phyloP scores from a whole-genome alignment of 2,113 vertebrate genomes.

The Sialia sialis region DNA sequence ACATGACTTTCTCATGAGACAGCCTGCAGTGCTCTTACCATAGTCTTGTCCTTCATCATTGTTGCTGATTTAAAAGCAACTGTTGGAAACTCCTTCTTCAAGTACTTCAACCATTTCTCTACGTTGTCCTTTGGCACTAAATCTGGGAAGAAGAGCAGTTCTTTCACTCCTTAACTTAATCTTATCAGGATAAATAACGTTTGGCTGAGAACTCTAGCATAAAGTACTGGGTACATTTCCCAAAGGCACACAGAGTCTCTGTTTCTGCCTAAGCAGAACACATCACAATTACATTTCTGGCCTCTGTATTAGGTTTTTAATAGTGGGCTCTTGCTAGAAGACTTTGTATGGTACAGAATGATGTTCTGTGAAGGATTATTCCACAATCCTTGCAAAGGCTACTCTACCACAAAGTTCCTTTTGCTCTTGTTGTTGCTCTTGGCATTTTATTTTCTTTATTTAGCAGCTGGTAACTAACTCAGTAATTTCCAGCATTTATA shows the following conservation, averaged over 20 bases:
- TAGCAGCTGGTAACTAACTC: background rate
- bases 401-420: background rate
- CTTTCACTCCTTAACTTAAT: background rate
- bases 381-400: background rate
- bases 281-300: background rate
- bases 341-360: background rate
- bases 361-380: background rate
- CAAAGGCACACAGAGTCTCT: background rate
- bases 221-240: background rate
- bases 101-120: slow-evolving; percentile 82
- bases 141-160: slow-evolving; percentile 71
- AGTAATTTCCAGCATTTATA: background rate
- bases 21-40: slow-evolving; percentile 56
- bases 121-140: slow-evolving; percentile 87
- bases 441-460: background rate
- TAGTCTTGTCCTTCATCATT: slow-evolving; percentile 72
- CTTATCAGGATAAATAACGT: background rate
- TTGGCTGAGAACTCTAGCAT: background rate
- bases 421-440: background rate
- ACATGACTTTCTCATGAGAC: background rate
- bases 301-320: background rate
- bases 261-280: background rate
- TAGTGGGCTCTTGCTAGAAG: background rate
- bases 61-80: slow-evolving; percentile 87
- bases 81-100: slow-evolving; percentile 86